Evolutionary conservation across 53 echinoderm and acorn worm genomes (phyloP), one percentile per base, ranked within the genome.

Genomic region (Zoroaster sp.): DNA sequence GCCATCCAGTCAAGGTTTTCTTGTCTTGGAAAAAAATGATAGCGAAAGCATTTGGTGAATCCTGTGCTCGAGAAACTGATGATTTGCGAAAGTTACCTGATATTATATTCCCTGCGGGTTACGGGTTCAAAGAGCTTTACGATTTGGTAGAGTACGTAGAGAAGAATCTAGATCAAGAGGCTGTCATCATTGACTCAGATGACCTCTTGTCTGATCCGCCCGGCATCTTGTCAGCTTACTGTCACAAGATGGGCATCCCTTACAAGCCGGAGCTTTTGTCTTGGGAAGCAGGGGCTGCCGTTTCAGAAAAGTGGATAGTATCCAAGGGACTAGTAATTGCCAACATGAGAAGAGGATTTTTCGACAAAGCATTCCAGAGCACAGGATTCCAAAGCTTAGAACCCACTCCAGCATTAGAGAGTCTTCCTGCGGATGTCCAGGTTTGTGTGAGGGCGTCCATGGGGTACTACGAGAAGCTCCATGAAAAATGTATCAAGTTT

Each of bases 1-100:
- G 83, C 30, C 83, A 83, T 40, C 83, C 83, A 11, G 69, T 41
- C 3, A 69, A 70, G 49, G 85, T 85, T n/a, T 69, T 70, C 69
- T n/a, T 45, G 32, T 85, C 85, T 1, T 86, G 86, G 86, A 86
- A 41, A 35, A 86, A 70, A 31, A 31, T 31, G 10, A 0, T 72
- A 32, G 17, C 1, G 9, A 33, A 33, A 51, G 68, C 35, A 35
- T 1, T 72, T 2, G 72, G 72, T 35, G 72, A 72, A 35, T 34
- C 17, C 6, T n/a, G n/a, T n/a, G n/a, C n/a, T n/a, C n/a, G n/a
- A n/a, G n/a, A n/a, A n/a, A 42, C 20, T 21, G 38, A 41, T 10
- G 52, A 71, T 47, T 33, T 86, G 35, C 35, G 46, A 5, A 15
- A 70, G 0, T 33, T 86, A 14, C 86, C 86, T 9, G 7, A 4